A percentile compares a stretch with the other conserved stretches of the same genome.
phyloP scores from a whole-genome alignment of 1,140 invertebrate genomes.

The Aphaenogaster ashmeadi region DNA sequence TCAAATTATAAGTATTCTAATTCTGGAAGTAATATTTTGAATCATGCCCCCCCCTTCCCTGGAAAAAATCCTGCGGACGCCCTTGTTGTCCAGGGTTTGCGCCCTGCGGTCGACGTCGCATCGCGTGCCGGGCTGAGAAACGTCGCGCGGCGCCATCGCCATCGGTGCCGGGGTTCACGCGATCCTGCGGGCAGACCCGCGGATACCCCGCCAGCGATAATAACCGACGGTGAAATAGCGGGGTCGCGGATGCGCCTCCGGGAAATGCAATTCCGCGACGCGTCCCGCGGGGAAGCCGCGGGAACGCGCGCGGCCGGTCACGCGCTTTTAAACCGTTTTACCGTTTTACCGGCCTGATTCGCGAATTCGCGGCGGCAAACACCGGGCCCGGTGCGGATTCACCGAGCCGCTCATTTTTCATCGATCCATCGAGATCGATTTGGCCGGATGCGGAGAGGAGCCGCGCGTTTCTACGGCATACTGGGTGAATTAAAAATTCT shows the following conservation, averaged over 20 bases:
- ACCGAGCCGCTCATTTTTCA: slow-evolving; percentile 35
- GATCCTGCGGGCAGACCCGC: not conserved
- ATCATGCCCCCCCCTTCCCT: no score
- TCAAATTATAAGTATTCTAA: no score
- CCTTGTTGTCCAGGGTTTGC: not conserved
- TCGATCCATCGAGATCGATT: slow-evolving; percentile 20
- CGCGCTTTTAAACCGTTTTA: slow-evolving; percentile 39
- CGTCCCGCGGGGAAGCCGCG: slow-evolving; percentile 40
- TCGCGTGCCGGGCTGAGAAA: slow-evolving; percentile 27
- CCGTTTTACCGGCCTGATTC: slow-evolving; percentile 21
- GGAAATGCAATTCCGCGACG: slow-evolving; percentile 59
- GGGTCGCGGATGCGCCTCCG: slow-evolving; percentile 28
- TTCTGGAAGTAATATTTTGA: no score
- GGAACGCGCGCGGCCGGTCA: slow-evolving; percentile 6
- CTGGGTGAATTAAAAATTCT: slow-evolving; percentile 64
- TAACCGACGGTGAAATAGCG: slow-evolving; percentile 38
- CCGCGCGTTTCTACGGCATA: slow-evolving; percentile 35
- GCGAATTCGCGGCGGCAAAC: slow-evolving; percentile 32
- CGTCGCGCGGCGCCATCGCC: slow-evolving; percentile 12
- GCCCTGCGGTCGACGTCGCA: not conserved
- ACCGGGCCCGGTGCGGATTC: not conserved
- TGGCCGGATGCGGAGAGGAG: slow-evolving; percentile 12
- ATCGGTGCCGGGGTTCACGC: slow-evolving; percentile 51
- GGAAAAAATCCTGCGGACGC: no score
- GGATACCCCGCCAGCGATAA: not conserved